Conservation (phyloP, 37 sponge, comb jelly and placozoan species). For the Axinella damicornis region DNA sequence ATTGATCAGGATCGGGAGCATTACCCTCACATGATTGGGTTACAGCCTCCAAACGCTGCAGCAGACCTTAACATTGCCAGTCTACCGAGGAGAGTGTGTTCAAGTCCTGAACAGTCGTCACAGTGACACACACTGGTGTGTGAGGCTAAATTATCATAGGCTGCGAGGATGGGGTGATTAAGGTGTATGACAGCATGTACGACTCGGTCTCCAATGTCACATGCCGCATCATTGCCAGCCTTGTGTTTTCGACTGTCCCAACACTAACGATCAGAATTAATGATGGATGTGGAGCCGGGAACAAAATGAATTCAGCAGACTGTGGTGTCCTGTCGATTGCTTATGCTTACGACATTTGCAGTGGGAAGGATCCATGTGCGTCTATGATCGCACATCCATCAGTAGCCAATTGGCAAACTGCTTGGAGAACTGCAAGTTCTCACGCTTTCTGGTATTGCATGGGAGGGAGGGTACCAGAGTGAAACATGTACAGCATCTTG, state of each 20-base stretch:
- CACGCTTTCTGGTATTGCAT: conserved; percentile 9
- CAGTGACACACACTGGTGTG: conserved; percentile 21
- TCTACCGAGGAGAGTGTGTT: conserved; percentile 8
- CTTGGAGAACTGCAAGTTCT: background rate
- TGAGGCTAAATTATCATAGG: too few relatives aligned
- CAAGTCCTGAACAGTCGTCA: conserved; percentile 17
- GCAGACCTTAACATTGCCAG: too few relatives aligned
- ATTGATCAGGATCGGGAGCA: too few relatives aligned
- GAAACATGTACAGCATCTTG: background rate
- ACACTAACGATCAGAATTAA: background rate
- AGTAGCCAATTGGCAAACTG: background rate
- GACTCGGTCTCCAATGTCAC: background rate
- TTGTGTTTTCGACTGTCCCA: background rate
- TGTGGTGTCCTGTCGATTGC: conserved; percentile 29
- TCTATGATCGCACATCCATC: conserved; percentile 8
- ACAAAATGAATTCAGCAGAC: background rate
- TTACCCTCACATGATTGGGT: too few relatives aligned
- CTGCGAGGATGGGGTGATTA: background rate
- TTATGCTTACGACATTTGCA: conserved; percentile 13
- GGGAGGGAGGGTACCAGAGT: background rate
- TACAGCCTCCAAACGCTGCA: too few relatives aligned
- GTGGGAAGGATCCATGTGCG: conserved; percentile 3
- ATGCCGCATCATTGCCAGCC: conserved; percentile 4
- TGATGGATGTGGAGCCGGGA: too few relatives aligned
- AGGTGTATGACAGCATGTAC: conserved; percentile 14